phyloP scores from a whole-genome alignment of 2,888 invertebrate genomes.

The Conistra vaccinii region DNA sequence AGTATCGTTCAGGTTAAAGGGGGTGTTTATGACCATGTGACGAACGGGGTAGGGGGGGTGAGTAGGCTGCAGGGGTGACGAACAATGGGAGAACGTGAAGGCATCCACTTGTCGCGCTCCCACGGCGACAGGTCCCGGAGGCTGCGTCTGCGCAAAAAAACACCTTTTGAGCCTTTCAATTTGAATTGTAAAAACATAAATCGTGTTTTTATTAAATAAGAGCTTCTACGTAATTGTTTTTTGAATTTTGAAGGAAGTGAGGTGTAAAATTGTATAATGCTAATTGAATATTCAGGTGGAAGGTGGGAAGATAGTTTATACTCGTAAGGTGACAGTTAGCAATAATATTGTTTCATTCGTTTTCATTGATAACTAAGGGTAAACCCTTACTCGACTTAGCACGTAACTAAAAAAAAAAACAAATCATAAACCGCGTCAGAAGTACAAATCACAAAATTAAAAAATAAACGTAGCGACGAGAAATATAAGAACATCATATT shows the following conservation, averaged over 20 bases:
- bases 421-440: background rate
- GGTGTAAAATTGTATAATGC: slow-evolving; percentile 23
- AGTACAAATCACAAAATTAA: slow-evolving; percentile 8
- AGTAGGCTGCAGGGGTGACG: slow-evolving; percentile 64
- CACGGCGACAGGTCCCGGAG: slow-evolving; percentile 82
- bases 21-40: slow-evolving; percentile 56
- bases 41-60: slow-evolving; percentile 57
- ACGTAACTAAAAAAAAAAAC: background rate
- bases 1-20: slow-evolving; percentile 45
- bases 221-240: slow-evolving; percentile 27
- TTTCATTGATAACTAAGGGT: background rate
- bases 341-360: background rate
- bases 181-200: slow-evolving; percentile 60
- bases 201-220: slow-evolving; percentile 42
- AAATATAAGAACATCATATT: slow-evolving; percentile 24
- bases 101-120: slow-evolving; percentile 89
- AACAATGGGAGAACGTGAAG: slow-evolving; percentile 89
- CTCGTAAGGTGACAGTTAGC: background rate
- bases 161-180: slow-evolving; percentile 63
- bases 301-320: background rate
- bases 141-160: slow-evolving; percentile 75
- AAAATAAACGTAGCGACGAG: background rate
- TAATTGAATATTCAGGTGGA: slow-evolving; percentile 19
- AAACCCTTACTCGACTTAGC: background rate
- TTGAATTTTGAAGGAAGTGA: slow-evolving; percentile 1